Evolutionary conservation across 1,140 invertebrate genomes (phyloP).

Genomic region (Melitaea cinxia): DNA sequence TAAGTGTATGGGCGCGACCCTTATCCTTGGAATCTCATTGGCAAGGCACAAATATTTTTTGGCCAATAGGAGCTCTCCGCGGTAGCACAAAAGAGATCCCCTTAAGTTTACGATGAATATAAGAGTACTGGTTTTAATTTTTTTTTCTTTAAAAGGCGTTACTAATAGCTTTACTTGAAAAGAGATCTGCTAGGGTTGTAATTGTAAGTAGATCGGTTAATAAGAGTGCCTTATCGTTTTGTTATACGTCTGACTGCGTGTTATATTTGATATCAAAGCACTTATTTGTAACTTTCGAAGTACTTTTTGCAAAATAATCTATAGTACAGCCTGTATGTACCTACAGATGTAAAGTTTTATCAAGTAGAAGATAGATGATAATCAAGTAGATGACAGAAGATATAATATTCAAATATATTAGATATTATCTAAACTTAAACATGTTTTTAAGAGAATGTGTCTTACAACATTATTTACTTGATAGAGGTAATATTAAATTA

Average conservation of each 20-base stretch:
- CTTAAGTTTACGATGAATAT: conserved; percentile 45
- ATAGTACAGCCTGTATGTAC: not conserved
- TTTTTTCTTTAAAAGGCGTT: conserved; percentile 42
- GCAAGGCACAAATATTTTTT: conserved; percentile 42
- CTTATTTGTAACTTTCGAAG: too few relatives aligned
- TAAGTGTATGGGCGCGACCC: conserved; percentile 47
- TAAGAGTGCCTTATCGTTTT: conserved; percentile 5
- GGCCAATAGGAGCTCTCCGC: conserved; percentile 52
- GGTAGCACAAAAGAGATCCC: conserved; percentile 51
- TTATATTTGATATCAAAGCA: not conserved
- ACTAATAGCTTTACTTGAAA: conserved; percentile 20
- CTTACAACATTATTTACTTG: too few relatives aligned
- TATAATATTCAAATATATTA: too few relatives aligned
- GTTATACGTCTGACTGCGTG: not conserved
- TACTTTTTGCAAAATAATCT: too few relatives aligned
- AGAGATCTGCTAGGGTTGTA: conserved; percentile 5
- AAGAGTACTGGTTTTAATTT: conserved; percentile 43
- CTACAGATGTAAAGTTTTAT: not conserved
- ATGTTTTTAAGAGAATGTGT: too few relatives aligned
- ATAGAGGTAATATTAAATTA: too few relatives aligned
- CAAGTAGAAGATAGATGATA: too few relatives aligned
- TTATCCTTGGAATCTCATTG: conserved; percentile 62
- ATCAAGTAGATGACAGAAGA: too few relatives aligned
- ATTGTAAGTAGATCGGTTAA: conserved; percentile 18
- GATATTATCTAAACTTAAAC: too few relatives aligned